Base-by-base conservation (phyloP, 2,888 invertebrate species). In the Eupithecia subumbrata region DNA sequence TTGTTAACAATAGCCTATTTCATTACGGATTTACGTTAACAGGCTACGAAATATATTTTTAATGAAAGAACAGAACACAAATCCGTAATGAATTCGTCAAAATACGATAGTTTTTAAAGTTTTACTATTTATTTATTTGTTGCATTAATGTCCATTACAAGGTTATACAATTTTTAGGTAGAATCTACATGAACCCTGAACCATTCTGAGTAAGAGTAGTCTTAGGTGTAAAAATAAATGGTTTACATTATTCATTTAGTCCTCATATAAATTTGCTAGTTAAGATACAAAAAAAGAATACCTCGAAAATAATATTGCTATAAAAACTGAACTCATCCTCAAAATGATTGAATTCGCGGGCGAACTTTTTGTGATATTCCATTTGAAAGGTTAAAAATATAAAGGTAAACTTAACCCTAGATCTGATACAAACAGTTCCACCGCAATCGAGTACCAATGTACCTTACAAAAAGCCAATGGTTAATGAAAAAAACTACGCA, bases 401-500 rank as follows among this genome's bases (percentile, higher is more conserved):
- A 22, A 60, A 60, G 14, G 60, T 25, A 60, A 56, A 14, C 25
- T 25, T 60, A 60, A 60, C 22, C 22, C 56, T 56, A 56, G 12
- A 56, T 12, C 60, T 60, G 60, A 60, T 60, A 60, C 60, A 60
- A 56, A 60, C 25, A n/a, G n/a, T 1, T 60, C 5, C 22, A 60
- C 60, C 60, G 60, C 60, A 60, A 25, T 60, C 25, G 60, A 60
- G 5, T 25, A 25, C 22, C 48, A 48, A 48, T 56, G 52, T 11
- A 56, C 60, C 25, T 25, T 37, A 90, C 90, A 92, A 92, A 94
- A 94, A 90, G 87, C 86, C 85, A 88, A 87, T 88, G 90, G 92
- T 88, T 93, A 93, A 92, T 94, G 92, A 92, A 94, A 94, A 56
- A 94, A 93, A 93, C 92, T 93, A 94, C 87, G 91, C 91, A 92